These are phyloP conservation scores for Eira barbara DNA, from an alignment of 2,113 vertebrate genomes.

Conservation along the genomic window DNA sequence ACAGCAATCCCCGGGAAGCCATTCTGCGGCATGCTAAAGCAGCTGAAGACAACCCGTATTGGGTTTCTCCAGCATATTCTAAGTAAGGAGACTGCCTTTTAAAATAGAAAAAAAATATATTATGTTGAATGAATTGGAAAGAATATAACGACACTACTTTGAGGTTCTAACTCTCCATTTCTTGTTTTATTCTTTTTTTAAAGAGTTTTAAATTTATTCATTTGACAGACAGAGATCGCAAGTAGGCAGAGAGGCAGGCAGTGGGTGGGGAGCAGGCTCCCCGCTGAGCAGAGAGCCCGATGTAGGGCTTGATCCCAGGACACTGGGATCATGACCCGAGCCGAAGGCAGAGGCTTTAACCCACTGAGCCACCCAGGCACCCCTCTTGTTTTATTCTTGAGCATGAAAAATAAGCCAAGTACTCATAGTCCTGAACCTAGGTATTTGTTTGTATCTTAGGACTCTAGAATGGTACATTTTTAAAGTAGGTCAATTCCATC, in stretches of 20 bases:
- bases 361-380: too few species aligned
- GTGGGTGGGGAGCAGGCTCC: too few species aligned
- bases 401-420: background rate
- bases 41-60: constrained; percentile 94
- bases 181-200: background rate
- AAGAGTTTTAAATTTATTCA: too few species aligned
- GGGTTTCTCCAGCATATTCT: constrained; percentile 95
- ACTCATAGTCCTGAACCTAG: background rate
- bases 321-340: too few species aligned
- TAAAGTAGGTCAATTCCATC: background rate
- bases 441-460: background rate
- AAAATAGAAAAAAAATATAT: background rate
- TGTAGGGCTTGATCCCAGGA: too few species aligned
- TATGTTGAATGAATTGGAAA: background rate
- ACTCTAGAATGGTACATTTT: background rate
- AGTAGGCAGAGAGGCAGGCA: too few species aligned
- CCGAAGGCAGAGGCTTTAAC: too few species aligned
- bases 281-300: too few species aligned
- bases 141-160: background rate
- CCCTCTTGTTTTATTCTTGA: background rate
- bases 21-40: constrained; percentile 96
- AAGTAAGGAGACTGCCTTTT: constrained; percentile 83
- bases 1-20: constrained; percentile 97
- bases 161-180: background rate
- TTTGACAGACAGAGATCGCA: too few species aligned